Evolutionary conservation across 2,797 vertebrate genomes (phyloP).

Genomic region (Distichodus sexfasciatus): DNA sequence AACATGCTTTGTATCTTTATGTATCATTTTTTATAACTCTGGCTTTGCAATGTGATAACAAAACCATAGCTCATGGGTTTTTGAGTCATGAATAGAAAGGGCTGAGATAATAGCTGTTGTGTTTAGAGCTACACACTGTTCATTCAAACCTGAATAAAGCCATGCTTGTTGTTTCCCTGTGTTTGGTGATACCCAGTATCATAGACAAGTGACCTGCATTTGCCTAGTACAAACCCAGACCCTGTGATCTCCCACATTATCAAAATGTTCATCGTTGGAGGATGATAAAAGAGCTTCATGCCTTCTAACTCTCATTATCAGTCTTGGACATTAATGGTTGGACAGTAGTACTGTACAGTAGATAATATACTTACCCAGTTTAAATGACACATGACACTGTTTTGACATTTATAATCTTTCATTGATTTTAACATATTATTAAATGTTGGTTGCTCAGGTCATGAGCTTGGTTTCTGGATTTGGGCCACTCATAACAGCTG

Average conservation of each 20-base stretch:
- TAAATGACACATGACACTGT: too few species aligned
- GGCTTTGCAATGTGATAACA: too few species aligned
- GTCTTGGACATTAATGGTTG: neutral
- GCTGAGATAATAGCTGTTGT: constrained; percentile 60
- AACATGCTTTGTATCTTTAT: too few species aligned
- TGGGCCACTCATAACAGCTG: constrained; percentile 89
- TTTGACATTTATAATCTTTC: neutral
- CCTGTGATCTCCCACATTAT: neutral
- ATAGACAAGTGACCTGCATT: constrained; percentile 35
- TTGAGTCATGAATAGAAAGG: constrained; percentile 41
- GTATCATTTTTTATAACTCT: too few species aligned
- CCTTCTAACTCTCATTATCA: neutral
- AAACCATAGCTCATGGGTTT: too few species aligned
- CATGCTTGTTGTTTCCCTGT: constrained; percentile 29
- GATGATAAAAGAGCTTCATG: neutral
- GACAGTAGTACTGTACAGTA: too few species aligned
- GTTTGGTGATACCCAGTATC: neutral
- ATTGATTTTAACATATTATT: too few species aligned
- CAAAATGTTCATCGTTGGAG: too few species aligned
- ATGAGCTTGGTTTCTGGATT: constrained; percentile 94
- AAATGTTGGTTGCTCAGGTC: constrained; percentile 72
- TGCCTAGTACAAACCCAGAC: neutral
- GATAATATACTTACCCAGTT: too few species aligned
- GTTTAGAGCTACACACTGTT: constrained; percentile 62
- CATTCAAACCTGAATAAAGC: constrained; percentile 59